Evolutionary conservation across 64 coral and sea anemone species (phyloP).

Genomic region (Dendrophyllia cribrosa): DNA sequence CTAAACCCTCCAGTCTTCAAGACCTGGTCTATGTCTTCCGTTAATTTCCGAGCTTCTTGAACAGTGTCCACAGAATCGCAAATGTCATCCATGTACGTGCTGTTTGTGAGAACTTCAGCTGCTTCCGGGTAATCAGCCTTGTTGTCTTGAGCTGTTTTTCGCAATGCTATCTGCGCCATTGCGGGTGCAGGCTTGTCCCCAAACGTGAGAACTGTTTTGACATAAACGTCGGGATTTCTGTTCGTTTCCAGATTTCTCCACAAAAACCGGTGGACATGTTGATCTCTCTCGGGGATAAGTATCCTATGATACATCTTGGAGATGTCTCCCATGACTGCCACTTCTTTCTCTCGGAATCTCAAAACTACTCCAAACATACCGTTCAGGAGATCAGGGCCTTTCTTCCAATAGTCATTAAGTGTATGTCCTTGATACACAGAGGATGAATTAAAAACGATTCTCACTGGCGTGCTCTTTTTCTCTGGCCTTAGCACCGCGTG

Average conservation of each 20-base stretch:
- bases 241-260: slow-evolving; percentile 54
- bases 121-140: slow-evolving; percentile 50
- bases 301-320: slow-evolving; percentile 74
- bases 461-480: slow-evolving; percentile 65
- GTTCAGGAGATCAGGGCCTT: too few relatives aligned
- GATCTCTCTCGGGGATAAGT: slow-evolving; percentile 49
- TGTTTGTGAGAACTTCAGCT: slow-evolving; percentile 24
- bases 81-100: slow-evolving; percentile 75
- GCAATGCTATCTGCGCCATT: slow-evolving; percentile 41
- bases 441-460: slow-evolving; percentile 80
- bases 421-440: slow-evolving; percentile 30
- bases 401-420: slow-evolving; percentile 74
- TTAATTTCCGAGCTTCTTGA: slow-evolving; percentile 35
- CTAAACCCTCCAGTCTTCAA: slow-evolving; percentile 67
- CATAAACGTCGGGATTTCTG: slow-evolving; percentile 51
- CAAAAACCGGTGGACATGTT: slow-evolving; percentile 62
- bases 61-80: slow-evolving; percentile 70
- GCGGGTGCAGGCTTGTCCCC: slow-evolving; percentile 20
- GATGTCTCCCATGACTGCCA: slow-evolving; percentile 58
- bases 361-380: slow-evolving; percentile 59
- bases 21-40: slow-evolving; percentile 61
- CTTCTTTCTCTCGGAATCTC: slow-evolving; percentile 51
- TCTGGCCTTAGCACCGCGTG: slow-evolving; percentile 66
- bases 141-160: slow-evolving; percentile 59
- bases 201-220: slow-evolving; percentile 31